Base-by-base conservation (phyloP, 2,797 vertebrate genomes). In the Gymnoscopelus braueri region DNA sequence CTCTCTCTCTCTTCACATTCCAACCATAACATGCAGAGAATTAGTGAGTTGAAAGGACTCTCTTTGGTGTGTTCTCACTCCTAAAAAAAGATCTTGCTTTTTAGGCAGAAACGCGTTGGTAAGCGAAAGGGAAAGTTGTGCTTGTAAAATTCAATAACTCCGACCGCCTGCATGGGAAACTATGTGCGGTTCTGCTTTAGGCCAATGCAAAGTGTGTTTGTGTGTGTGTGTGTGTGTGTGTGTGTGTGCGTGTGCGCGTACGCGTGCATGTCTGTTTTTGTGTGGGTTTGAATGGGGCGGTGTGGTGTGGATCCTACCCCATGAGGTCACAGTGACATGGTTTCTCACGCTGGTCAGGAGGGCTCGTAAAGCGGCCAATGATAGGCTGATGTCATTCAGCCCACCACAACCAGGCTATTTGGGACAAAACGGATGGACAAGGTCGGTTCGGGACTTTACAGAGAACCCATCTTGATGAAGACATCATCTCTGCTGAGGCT, bases 311-410 rank as follows among this genome's bases (percentile, higher is more conserved):
- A 19, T 67, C n/a, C 65, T 63, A 75, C 77, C 71, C 50, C 24
- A 3, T 79, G 78, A 88, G 80, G 80, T 83, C 83, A 72, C 60
- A 74, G 72, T 5, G 15, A 71, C 77, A 76, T 66, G 81, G 82
- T 89, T 89, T 89, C 87, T 91, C 86, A 88, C 77, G 64, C 85
- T 83, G 87, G 83, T 91, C 80, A 71, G 76, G 79, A 69, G 56
- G 73, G 61, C 81, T 87, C 69, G 60, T 90, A 85, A 90, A 91
- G 67, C 65, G 64, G 61, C 54, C 87, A 90, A 89, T 86, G 84
- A 89, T 84, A 77, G 87, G 85, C 84, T 92, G 84, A 91, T 90
- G 90, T 90, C 88, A 89, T 90, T 86, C 80, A 74, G 54, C 65
- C 24, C 3, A 82, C 90, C 81, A 26, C 92, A 83, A 70, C 69